Evolutionary conservation across 1,140 invertebrate species (phyloP).

Genomic region (Aphis gossypii): DNA sequence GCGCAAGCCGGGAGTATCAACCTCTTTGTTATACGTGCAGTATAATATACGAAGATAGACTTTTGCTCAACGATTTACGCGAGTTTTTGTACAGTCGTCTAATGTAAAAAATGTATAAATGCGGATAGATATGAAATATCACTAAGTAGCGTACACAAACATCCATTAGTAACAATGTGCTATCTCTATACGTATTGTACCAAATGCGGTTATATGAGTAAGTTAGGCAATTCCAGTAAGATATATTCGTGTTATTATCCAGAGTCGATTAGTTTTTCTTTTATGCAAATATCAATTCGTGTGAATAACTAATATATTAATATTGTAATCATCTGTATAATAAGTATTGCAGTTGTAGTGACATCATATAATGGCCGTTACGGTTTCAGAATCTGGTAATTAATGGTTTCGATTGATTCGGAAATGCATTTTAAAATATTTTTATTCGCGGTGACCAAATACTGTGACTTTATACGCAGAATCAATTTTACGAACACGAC

Average conservation of each 20-base stretch:
- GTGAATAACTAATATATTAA: not conserved
- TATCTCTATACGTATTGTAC: not conserved
- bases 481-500: not conserved
- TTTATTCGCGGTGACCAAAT: not conserved
- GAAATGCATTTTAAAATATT: not conserved
- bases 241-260: not conserved
- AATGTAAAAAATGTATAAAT: not conserved
- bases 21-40: not conserved
- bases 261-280: not conserved
- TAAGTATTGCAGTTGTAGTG: not conserved
- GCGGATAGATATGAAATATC: not conserved
- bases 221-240: not conserved
- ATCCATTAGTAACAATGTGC: not conserved
- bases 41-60: not conserved
- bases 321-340: not conserved
- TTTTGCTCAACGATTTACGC: not conserved
- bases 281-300: not conserved
- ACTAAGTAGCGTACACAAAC: not conserved
- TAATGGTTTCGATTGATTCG: not conserved
- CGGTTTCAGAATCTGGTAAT: not conserved
- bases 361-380: not conserved
- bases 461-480: not conserved
- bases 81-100: not conserved
- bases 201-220: not conserved
- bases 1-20: not conserved